Evolutionary conservation across 92 coral and sea anemone species (phyloP).

Genomic region (Epizoanthus scotinus): DNA sequence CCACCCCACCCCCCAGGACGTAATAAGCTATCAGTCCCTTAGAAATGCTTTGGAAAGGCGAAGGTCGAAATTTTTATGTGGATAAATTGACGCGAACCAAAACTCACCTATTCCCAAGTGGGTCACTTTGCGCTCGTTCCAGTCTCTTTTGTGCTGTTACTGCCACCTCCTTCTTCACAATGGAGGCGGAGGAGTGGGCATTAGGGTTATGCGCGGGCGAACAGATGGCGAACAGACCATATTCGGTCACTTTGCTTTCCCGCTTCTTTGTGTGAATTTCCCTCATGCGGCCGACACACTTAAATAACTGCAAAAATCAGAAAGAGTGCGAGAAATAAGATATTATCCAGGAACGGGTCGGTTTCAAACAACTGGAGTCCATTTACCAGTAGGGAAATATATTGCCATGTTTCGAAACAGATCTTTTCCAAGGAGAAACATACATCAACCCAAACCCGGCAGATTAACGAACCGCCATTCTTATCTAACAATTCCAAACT

Average conservation of each 20-base stretch:
- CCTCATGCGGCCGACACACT: conserved; percentile 87
- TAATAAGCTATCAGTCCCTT: too few relatives aligned
- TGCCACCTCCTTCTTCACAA: conserved; percentile 90
- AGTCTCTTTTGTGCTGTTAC: conserved; percentile 89
- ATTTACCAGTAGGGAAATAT: too few relatives aligned
- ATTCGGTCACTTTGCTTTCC: conserved; percentile 87
- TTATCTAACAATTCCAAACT: too few relatives aligned
- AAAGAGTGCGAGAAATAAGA: neutral
- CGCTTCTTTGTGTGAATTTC: conserved; percentile 94
- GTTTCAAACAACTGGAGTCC: too few relatives aligned
- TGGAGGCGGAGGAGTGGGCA: conserved; percentile 70
- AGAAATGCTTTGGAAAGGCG: too few relatives aligned
- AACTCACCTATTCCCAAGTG: conserved; percentile 73
- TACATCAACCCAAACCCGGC: too few relatives aligned
- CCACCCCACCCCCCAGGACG: too few relatives aligned
- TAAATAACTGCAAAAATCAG: conserved; percentile 70
- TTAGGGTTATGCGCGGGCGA: conserved; percentile 84
- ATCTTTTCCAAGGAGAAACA: too few relatives aligned
- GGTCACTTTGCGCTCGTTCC: conserved; percentile 81
- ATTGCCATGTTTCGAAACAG: too few relatives aligned
- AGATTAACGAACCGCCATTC: too few relatives aligned
- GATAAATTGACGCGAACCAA: too few relatives aligned
- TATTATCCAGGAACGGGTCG: neutral
- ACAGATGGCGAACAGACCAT: conserved; percentile 94
- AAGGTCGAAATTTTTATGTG: too few relatives aligned